A percentile compares a stretch with the other conserved stretches of the same genome.
Evolutionary conservation across 2,113 vertebrate genomes (phyloP).

Genomic region (Thermophis baileyi): DNA sequence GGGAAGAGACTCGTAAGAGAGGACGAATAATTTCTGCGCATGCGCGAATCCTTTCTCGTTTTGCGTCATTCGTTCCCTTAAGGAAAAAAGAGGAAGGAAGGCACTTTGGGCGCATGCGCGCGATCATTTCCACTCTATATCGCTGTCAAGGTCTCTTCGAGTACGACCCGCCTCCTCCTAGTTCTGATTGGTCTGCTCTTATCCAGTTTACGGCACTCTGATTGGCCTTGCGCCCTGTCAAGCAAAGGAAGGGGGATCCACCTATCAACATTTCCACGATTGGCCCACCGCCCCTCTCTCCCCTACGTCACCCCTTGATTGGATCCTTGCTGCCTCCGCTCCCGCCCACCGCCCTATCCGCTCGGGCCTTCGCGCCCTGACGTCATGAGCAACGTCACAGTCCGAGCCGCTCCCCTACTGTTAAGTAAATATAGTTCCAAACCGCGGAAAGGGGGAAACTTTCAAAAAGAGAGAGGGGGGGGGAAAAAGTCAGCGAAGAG

Average conservation of each 20-base stretch:
- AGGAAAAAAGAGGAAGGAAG: neutral
- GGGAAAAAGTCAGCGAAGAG: too few relatives aligned
- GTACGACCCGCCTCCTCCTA: rapidly evolving
- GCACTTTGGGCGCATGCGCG: constrained; percentile 6
- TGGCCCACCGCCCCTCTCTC: rapidly evolving
- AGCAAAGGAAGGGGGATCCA: rapidly evolving
- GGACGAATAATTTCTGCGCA: neutral
- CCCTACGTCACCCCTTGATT: neutral
- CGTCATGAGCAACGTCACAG: constrained; percentile 28
- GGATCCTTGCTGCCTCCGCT: neutral
- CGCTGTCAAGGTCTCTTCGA: rapidly evolving
- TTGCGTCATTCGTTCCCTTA: constrained; percentile 22
- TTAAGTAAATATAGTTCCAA: constrained; percentile 53
- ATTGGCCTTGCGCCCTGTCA: neutral
- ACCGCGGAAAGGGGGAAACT: neutral
- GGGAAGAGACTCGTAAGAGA: rapidly evolving
- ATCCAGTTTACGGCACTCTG: neutral
- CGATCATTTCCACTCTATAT: rapidly evolving
- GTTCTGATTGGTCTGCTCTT: constrained; percentile 9
- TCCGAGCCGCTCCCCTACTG: constrained; percentile 46
- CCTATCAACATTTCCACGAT: constrained; percentile 1
- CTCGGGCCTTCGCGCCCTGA: neutral
- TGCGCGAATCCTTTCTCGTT: rapidly evolving
- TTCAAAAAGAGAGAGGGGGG: neutral
- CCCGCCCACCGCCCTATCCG: constrained; percentile 31